Base-by-base conservation (phyloP, 2,113 vertebrate species). In the Argyrosomus japonicus region DNA sequence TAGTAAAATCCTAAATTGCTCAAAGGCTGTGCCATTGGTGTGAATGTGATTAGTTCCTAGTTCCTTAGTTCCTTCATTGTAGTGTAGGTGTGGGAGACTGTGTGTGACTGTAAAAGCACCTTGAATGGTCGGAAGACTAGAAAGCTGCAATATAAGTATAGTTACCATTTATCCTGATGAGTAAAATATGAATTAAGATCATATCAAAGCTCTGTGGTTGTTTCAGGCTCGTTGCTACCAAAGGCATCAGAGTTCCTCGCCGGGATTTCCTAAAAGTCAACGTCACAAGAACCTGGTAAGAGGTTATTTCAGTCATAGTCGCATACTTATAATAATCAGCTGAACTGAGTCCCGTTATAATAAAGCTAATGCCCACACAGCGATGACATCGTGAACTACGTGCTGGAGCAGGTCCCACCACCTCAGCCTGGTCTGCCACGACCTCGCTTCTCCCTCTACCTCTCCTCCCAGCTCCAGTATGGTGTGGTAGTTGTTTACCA, bases 391-490 rank as follows among this genome's bases (percentile, higher is more conserved):
- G 91, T 97, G 85, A 74, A 93, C 68, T 97, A 96, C 6, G 70
- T 98, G 54, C 89, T 97, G 83, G 95, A 95, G 4, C 90, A 68
- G 50, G 96, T 95, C 4, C 89, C 94, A 0, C 92, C 97, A 0
- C 94, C 94, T 0, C 57, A 2, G 5, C 90, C 92, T 0, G 95
- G 92, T 2, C 87, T 95, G 43, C 96, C 97, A 0, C 91, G 89
- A 0, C 97, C 97, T 5, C 96, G 97, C 32, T 96, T 98, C 91
- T 97, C 97, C 36, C 96, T 98, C 58, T 97, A 97, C 84, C 95
- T 98, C 4, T 97, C 97, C 12, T 95, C 96, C 1, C 97, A 97
- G 93, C 96, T 98, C 57, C 96, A 97, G 92, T 97, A 96, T 0
- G 97, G 97, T 0, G 87, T 97, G 6, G 69, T 98, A 21, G 74